Evolutionary conservation across 2,113 vertebrate genomes (phyloP).

Genomic region (Miniopterus natalensis): DNA sequence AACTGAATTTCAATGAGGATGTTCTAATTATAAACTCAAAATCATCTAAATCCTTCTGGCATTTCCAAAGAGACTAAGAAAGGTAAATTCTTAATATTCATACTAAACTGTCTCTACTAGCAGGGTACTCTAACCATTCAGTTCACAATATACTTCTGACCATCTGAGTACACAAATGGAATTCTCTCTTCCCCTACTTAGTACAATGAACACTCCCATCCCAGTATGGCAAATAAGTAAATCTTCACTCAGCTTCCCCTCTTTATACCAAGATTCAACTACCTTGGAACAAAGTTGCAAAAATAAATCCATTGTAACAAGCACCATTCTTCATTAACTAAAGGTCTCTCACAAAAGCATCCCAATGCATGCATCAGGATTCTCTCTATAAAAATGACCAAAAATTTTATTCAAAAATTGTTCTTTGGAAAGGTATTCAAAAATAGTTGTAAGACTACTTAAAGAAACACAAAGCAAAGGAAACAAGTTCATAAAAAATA

Average conservation of each 20-base stretch:
- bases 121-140: background rate
- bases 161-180: background rate
- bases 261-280: background rate
- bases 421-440: background rate
- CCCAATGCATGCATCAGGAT: background rate
- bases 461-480: constrained; percentile 8
- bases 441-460: background rate
- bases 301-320: background rate
- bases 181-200: background rate
- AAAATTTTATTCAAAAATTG: background rate
- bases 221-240: background rate
- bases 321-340: background rate
- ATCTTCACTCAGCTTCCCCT: background rate
- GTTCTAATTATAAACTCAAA: constrained; percentile 22
- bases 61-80: background rate
- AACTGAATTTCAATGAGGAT: background rate
- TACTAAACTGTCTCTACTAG: background rate
- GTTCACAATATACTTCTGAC: background rate
- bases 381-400: constrained; percentile 1
- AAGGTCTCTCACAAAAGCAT: background rate
- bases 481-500: background rate
- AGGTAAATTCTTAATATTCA: background rate
- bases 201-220: background rate
- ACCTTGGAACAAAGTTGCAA: background rate
- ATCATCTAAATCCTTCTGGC: background rate